These are phyloP conservation scores for Stichodactyla helianthus DNA, from an alignment of 64 coral and sea anemone species.

Conservation along the genomic window DNA sequence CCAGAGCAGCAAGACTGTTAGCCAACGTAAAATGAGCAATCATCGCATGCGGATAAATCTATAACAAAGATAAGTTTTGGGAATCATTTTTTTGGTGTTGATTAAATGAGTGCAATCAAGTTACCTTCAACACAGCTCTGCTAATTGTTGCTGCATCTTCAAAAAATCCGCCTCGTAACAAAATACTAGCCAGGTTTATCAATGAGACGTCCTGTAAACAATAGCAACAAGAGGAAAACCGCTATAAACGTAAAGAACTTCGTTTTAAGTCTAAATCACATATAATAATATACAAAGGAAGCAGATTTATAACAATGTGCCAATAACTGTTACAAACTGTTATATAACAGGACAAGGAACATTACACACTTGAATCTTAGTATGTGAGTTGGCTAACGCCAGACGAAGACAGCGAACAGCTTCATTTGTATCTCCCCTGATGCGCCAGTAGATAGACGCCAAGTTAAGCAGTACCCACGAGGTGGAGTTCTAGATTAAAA, in stretches of 20 bases:
- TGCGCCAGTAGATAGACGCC: constrained; percentile 81
- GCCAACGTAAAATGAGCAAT: constrained; percentile 76
- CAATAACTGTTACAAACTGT: no score
- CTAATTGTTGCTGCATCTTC: constrained; percentile 56
- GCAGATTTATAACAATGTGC: no score
- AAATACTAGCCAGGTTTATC: constrained; percentile 58
- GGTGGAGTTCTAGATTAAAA: constrained; percentile 54
- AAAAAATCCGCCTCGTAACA: constrained; percentile 49
- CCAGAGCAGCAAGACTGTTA: constrained; percentile 75
- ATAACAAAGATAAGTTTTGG: neutral
- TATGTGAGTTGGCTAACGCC: constrained; percentile 12
- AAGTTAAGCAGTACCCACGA: constrained; percentile 88
- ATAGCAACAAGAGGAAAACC: neutral
- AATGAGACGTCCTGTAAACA: constrained; percentile 62
- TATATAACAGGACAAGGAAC: no score
- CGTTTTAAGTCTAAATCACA: no score
- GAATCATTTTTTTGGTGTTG: no score
- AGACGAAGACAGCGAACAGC: constrained; percentile 85
- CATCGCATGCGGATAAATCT: constrained; percentile 68
- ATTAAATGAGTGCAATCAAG: neutral
- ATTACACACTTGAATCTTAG: neutral
- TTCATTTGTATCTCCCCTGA: constrained; percentile 72
- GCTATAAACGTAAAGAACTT: neutral
- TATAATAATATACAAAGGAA: no score
- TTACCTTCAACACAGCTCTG: constrained; percentile 55